Conservation (phyloP, 2,113 vertebrate species). For the Ochotona curzoniae region DNA sequence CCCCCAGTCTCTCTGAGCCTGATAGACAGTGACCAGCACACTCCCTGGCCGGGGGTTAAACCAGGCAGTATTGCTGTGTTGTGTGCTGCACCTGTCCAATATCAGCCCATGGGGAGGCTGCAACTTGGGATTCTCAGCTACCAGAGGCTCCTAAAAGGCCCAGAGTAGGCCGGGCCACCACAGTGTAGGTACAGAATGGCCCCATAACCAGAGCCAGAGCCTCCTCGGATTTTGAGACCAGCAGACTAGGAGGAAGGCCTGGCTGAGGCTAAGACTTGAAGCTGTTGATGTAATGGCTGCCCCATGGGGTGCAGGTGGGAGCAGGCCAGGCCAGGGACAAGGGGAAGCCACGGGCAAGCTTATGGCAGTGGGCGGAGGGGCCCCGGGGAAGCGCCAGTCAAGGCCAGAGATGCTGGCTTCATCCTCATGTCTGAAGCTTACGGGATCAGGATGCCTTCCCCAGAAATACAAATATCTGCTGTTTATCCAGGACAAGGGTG, state of each 20-base stretch:
- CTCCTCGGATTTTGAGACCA: neutral
- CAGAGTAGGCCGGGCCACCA: accelerated
- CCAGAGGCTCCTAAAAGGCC: neutral
- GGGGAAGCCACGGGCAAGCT: neutral
- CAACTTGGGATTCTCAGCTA: neutral
- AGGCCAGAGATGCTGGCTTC: neutral
- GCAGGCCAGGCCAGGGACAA: neutral
- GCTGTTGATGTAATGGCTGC: too few species aligned
- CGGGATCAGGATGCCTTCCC: neutral
- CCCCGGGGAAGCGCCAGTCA: too few species aligned
- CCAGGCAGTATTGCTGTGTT: neutral
- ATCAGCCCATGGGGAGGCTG: accelerated
- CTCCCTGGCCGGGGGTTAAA: neutral
- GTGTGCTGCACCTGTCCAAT: accelerated
- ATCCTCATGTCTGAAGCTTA: neutral
- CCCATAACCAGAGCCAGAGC: too few species aligned
- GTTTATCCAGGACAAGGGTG: neutral
- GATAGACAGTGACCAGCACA: neutral
- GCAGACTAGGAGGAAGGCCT: too few species aligned
- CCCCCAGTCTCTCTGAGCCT: neutral
- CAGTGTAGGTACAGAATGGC: neutral
- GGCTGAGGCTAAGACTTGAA: neutral
- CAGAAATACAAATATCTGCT: neutral
- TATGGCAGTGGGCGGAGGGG: neutral
- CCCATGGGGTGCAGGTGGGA: too few species aligned